A percentile compares a stretch with the other conserved stretches of the same genome.
Conservation (phyloP, 2,888 invertebrate species). For the Tenthredo notha region DNA sequence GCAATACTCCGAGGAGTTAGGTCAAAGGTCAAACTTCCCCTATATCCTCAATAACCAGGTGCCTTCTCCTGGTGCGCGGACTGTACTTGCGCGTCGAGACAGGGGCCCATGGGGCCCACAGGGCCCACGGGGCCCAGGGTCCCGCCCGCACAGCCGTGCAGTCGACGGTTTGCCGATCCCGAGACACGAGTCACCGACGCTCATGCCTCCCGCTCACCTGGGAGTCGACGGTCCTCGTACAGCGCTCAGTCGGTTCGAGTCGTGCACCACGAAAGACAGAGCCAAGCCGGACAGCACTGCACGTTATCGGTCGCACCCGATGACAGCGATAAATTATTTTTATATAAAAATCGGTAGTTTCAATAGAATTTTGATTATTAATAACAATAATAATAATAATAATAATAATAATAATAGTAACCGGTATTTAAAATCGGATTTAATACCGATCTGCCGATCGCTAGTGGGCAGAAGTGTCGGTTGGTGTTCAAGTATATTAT, state of each 20-base stretch:
- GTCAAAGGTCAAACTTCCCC: constrained; percentile 26
- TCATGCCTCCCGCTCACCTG: constrained; percentile 72
- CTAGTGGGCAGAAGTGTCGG: constrained; percentile 47
- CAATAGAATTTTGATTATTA: neutral
- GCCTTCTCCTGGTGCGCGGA: constrained; percentile 51
- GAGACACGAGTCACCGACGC: constrained; percentile 73
- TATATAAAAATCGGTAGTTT: constrained; percentile 21
- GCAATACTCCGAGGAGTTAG: neutral
- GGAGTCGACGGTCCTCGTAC: constrained; percentile 56
- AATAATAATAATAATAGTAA: neutral
- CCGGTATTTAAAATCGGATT: constrained; percentile 36
- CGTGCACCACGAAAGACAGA: constrained; percentile 71
- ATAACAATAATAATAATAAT: neutral
- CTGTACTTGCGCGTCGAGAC: constrained; percentile 49
- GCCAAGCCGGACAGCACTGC: constrained; percentile 62
- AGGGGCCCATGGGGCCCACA: constrained; percentile 47
- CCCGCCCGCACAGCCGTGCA: constrained; percentile 60
- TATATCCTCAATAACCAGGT: constrained; percentile 17
- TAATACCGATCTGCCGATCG: neutral
- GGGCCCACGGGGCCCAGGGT: constrained; percentile 46
- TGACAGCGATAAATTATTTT: constrained; percentile 39
- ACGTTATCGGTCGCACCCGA: constrained; percentile 52
- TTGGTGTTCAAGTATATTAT: constrained; percentile 26
- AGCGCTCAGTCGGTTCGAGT: constrained; percentile 70
- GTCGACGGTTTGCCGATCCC: constrained; percentile 66